Evolutionary conservation across 2,888 invertebrate species (phyloP), one percentile per base, ranked within the genome.

Genomic region (Schizotus pectinicornis): DNA sequence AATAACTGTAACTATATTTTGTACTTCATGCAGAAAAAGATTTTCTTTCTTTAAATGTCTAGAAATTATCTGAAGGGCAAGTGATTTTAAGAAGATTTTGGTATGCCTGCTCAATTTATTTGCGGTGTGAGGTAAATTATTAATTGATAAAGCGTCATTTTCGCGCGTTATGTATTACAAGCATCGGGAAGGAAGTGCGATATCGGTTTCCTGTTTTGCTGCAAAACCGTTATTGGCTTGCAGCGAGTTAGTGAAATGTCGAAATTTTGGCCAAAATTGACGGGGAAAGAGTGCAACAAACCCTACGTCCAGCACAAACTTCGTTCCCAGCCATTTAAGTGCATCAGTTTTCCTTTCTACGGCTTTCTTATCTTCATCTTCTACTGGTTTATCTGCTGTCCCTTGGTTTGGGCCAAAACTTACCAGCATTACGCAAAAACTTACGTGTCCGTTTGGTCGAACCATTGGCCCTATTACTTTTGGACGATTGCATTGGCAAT

Each of bases 321-420:
- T 37, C 48, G 68, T 32, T 74, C 71, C 1, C 70, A 67, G 14
- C 73, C 74, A 0, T 70, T 73, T 35, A 60, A 65, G 13, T 75
- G 67, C 48, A 70, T 73, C 30, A 46, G 53, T 14, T 63, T 75
- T 6, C 73, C 72, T 1, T 38, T 72, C 22, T 58, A 62, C 33
- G 45, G 64, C 13, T 49, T 60, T 12, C 56, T 72, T 53, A 68
- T 65, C 63, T 78, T 72, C 9, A 72, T 78, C 12, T 38, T 74
- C 22, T 78, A 76, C 57, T 80, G 80, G 80, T 67, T 81, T 8
- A 60, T 80, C 33, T 30, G 75, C 7, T 71, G 74, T 42, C 79
- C 79, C 1, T 50, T 79, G 14, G 47, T 75, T n/a, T 78, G 72
- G 65, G 63, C 67, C 1, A 33, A 66, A 14, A 51, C 69, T 1